Evolutionary conservation across 2,888 invertebrate genomes (phyloP), one percentile per base, ranked within the genome.

Genomic region (Lasioglossum marginatum): DNA sequence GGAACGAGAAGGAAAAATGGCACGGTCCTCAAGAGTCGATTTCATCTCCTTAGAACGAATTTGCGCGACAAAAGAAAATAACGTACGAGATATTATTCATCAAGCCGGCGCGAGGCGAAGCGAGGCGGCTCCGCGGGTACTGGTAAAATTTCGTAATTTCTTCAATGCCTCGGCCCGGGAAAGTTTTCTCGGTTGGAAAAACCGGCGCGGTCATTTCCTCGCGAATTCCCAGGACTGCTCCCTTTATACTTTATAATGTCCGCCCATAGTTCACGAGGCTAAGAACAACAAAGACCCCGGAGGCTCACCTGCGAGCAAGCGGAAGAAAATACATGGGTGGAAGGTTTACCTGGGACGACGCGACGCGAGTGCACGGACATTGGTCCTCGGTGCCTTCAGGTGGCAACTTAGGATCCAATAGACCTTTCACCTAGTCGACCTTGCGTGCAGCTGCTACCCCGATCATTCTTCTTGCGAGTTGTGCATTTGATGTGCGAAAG

Each of bases 391-490:
- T 78, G 72, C 74, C 81, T 88, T 90, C 85, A 87, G 88, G 80
- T 88, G 83, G 72, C 83, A 87, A 91, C 87, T 92, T 92, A 91
- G 90, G 90, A 90, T 87, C 91, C 89, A 91, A 92, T 91, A 92
- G 92, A 89, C 83, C 89, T 91, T 87, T 87, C 86, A 81, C 83
- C 68, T 78, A 72, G 43, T 60, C 74, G 8, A 60, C 70, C 52
- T 43, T 43, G 68, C n/a, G 72, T 75, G 77, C 92, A 87, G 88
- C 87, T 91, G 92, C 79, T 87, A 86, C 81, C 85, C 66, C 86
- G 83, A 87, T 87, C 87, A 86, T 84, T 88, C 86, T 89, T 90
- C 81, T 81, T 81, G 83, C 80, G 79, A 78, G 90, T 83, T 85
- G 79, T 77, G 82, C 84, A 78, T 82, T 81, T 82, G 87, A 88